Evolutionary conservation across 2,888 invertebrate species (phyloP), one percentile per base, ranked within the genome.

Genomic region (Ichneumoninae sp.): DNA sequence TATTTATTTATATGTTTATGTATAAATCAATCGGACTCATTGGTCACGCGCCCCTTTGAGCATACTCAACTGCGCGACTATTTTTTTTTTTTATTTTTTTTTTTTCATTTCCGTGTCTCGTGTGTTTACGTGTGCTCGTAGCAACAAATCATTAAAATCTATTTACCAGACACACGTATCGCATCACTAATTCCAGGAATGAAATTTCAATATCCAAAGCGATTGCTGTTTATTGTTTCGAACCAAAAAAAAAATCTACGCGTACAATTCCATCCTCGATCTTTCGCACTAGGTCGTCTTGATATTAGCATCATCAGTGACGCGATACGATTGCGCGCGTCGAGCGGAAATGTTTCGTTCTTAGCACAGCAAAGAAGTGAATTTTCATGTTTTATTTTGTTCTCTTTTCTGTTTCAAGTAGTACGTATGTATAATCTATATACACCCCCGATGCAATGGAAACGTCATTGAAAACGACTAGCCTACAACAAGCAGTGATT

Each of bases 371-470:
- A 88, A 90, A 90, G 88, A 90, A 89, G 84, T 88, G 86, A 84
- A 70, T 74, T 70, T 66, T 36, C 8, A 57, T 68, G 26, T 52
- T 69, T 76, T 65, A 52, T 40, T 50, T 81, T 60, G 52, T 54
- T 78, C 81, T 81, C 36, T 75, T 69, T 52, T 44, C 66, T 40
- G 40, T 68, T 77, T 76, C 76, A 77, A 82, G 72, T 77, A 80
- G 75, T 82, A 75, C 70, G 75, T 84, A 74, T 74, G 82, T 85
- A 76, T 82, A 82, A 79, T 86, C 88, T 92, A 91, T 91, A 77
- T 91, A 92, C 92, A 91, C 90, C 91, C 91, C 91, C 91, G 91
- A 91, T 90, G 88, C 89, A 88, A 89, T 89, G 90, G 88, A 90
- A 92, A 92, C 90, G 90, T 91, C 90, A 89, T 91, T 89, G 89